Evolutionary conservation across 2,888 invertebrate species (phyloP), one percentile per base, ranked within the genome.

Genomic region (Andrena chrysosceles): DNA sequence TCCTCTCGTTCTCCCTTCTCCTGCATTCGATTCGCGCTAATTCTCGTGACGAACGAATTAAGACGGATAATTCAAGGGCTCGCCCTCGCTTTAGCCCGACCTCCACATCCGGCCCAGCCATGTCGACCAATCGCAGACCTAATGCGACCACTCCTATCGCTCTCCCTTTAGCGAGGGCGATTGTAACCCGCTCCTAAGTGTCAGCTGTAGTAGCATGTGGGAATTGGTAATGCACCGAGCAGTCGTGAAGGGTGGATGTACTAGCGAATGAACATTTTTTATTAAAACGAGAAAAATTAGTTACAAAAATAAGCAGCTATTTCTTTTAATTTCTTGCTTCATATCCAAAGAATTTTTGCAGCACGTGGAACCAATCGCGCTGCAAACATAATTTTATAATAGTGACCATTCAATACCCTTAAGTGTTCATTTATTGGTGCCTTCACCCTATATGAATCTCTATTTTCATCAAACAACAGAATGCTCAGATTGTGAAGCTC

Each of bases 31-130:
- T 71, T 82, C 83, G 84, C 78, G 77, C 76, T 85, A 77, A 77
- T 85, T 85, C 83, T 71, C 79, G 73, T 84, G 81, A 83, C 80
- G 85, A 75, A 81, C 81, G 80, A 87, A 89, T 87, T 87, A 85
- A 81, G 81, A 86, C 82, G 77, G 85, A 87, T 89, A 89, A 89
- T 88, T 89, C 85, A 70, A 75, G 81, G 82, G 81, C 60, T 81
- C 77, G 85, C 70, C 82, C 82, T 83, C 85, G 63, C 72, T 81
- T 60, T 73, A 64, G 87, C 67, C 85, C 86, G 82, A 86, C 89
- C 87, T 86, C 80, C 80, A 74, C 83, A 88, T 88, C 87, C 87
- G 87, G 88, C 64, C 35, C 67, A 56, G 31, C 20, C 33, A 52
- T 59, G 52, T 66, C 84, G 63, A 76, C 87, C 87, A 87, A 87